Percentiles rank a stretch among this genome's conserved stretches.
Conservation (phyloP, 2,797 vertebrate genomes). For the Trachurus trachurus region DNA sequence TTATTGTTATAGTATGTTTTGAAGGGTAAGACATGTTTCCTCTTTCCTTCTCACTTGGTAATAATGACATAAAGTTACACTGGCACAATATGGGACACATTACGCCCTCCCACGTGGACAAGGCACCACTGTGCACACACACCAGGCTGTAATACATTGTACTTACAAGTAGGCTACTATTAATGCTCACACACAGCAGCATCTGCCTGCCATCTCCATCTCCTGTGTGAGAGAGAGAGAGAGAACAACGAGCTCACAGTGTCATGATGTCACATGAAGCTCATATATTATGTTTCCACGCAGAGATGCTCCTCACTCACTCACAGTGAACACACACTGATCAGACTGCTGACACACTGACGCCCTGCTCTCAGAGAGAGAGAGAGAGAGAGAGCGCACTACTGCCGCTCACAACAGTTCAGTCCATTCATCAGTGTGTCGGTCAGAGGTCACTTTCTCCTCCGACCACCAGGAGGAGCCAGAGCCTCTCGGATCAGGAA, state of each 20-base stretch:
- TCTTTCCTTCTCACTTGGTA: constrained; percentile 7
- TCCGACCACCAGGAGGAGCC: constrained; percentile 33
- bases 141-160: constrained; percentile 6
- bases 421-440: background rate
- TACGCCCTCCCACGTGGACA: constrained; percentile 71
- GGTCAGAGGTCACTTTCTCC: background rate
- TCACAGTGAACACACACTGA: constrained; percentile 3
- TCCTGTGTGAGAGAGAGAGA: constrained; percentile 65
- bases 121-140: constrained; percentile 46
- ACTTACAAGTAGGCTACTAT: background rate
- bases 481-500: background rate
- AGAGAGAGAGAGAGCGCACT: background rate
- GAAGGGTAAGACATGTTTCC: background rate
- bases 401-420: background rate
- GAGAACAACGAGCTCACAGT: constrained; percentile 81
- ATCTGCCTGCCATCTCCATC: background rate
- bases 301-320: constrained; percentile 35
- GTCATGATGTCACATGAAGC: constrained; percentile 68
- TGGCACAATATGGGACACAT: constrained; percentile 69
- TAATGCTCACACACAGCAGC: background rate
- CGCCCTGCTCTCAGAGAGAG: background rate
- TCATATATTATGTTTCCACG: constrained; percentile 69
- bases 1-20: background rate
- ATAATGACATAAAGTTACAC: constrained; percentile 42
- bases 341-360: background rate